Evolutionary conservation across 2,797 vertebrate species (phyloP), one percentile per base, ranked within the genome.

Genomic region (Rhynchonycteris naso): DNA sequence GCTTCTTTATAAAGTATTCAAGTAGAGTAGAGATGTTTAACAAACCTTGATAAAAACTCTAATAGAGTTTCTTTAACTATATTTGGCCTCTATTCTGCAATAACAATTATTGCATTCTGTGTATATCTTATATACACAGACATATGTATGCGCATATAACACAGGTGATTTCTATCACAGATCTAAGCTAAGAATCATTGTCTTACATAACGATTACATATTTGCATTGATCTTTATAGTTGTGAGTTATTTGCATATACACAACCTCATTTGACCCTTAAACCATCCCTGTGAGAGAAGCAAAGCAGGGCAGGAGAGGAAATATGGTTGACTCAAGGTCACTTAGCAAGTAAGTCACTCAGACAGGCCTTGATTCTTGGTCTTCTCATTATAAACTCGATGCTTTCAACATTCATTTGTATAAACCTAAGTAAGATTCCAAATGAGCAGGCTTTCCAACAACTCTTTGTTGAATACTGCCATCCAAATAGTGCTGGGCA

Each of bases 1-100:
- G 2, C 74, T 54, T 79, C 94, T 83, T 80, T 84, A 66, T 85
- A 13, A 88, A 88, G 50, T 76, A 63, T 63, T 86, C 78, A 95
- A 59, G 15, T 9, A 78, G 38, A 59, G 15, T 9, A 78, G 38
- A 87, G 26, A 88, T 28, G 12, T 75, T 93, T 80, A 90, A 59
- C 24, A 43, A 79, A 54, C 35, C 10, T 71, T 76, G 28, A n/a
- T 76, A 54, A 88, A 75, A 79, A 28, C 19, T 88, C 1, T 2
- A 58, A 3, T 13, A 61, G 35, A 88, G 30, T 56, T 82, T 93
- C 78, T 68, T 93, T n/a, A 79, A 50, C 35, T 50, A 1, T 47
- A 35, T 69, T 85, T 82, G n/a, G 19, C 4, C 1, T 75, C 38
- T 58, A 0, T 88, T 88, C 74, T 91, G 56, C 47, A 58, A 0